Conservation (phyloP, 2,113 vertebrate species). For the Amazona vittata region DNA sequence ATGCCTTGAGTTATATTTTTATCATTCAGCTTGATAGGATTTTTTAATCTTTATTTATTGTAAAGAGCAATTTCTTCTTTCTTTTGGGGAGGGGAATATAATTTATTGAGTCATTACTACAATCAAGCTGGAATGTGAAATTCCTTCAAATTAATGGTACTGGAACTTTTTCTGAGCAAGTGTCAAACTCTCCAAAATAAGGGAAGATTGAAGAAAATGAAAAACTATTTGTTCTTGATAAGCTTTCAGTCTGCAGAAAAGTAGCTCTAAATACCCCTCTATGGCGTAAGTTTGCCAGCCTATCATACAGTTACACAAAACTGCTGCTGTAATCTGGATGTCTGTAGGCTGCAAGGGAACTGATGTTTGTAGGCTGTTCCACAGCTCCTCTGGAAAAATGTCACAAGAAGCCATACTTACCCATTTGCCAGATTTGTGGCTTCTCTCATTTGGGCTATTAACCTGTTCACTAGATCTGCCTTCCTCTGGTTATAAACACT, state of each 20-base stretch:
- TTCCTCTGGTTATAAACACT: conserved; percentile 89
- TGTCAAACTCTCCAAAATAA: not conserved
- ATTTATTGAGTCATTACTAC: not conserved
- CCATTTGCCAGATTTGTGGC: conserved; percentile 95
- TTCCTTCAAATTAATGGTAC: not conserved
- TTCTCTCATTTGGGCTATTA: conserved; percentile 94
- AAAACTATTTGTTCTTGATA: not conserved
- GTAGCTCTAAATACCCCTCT: not conserved
- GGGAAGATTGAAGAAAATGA: not conserved
- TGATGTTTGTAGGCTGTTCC: not conserved
- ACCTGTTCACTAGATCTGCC: conserved; percentile 90
- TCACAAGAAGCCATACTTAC: conserved; percentile 65
- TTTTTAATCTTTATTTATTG: not conserved
- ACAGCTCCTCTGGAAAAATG: not conserved
- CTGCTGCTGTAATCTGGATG: not conserved
- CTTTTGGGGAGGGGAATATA: accelerated
- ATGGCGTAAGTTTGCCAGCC: not conserved
- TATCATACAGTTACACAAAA: not conserved
- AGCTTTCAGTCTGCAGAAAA: not conserved
- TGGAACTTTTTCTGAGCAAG: not conserved
- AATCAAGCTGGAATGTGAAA: not conserved
- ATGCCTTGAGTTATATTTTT: not conserved
- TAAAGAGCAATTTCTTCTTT: not conserved
- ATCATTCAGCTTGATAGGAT: not conserved
- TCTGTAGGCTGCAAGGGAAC: not conserved